Evolutionary conservation across 1,140 invertebrate genomes (phyloP).

Genomic region (Halyomorpha halys): DNA sequence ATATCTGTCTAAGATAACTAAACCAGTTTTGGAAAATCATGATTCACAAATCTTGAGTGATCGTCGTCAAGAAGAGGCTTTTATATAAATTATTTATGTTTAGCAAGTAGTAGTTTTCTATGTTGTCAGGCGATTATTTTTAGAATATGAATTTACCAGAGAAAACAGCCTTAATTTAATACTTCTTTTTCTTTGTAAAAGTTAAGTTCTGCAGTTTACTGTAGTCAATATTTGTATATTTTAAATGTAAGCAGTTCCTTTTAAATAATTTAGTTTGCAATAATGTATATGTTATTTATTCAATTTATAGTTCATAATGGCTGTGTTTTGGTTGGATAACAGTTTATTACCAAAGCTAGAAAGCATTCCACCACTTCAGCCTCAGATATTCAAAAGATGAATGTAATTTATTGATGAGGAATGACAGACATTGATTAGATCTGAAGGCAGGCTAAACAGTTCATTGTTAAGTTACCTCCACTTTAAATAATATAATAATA

Average conservation of each 20-base stretch:
- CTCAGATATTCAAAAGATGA: not conserved
- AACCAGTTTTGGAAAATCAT: too few species aligned
- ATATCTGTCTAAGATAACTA: too few species aligned
- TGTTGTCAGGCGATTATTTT: not conserved
- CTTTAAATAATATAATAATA: too few species aligned
- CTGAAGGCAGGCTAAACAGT: slow-evolving; percentile 13
- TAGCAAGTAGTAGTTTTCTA: not conserved
- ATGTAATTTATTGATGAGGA: not conserved
- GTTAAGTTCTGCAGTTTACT: not conserved
- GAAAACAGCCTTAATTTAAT: not conserved
- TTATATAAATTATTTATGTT: slow-evolving; percentile 7
- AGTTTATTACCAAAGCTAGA: slow-evolving; percentile 25
- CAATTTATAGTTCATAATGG: slow-evolving; percentile 21
- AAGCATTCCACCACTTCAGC: slow-evolving; percentile 25
- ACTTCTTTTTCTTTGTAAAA: slow-evolving; percentile 2
- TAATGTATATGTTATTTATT: slow-evolving; percentile 21
- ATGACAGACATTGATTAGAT: not conserved
- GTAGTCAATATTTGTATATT: not conserved
- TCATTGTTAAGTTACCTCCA: slow-evolving; percentile 16
- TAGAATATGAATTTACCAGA: not conserved
- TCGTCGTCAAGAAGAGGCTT: too few species aligned
- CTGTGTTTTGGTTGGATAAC: slow-evolving; percentile 26
- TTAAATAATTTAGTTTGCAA: slow-evolving; percentile 14
- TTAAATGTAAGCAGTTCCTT: slow-evolving; percentile 22
- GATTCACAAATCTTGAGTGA: too few species aligned